Evolutionary conservation across 2,797 vertebrate genomes (phyloP), one percentile per base, ranked within the genome.

Genomic region (Pithecia hirsuta): DNA sequence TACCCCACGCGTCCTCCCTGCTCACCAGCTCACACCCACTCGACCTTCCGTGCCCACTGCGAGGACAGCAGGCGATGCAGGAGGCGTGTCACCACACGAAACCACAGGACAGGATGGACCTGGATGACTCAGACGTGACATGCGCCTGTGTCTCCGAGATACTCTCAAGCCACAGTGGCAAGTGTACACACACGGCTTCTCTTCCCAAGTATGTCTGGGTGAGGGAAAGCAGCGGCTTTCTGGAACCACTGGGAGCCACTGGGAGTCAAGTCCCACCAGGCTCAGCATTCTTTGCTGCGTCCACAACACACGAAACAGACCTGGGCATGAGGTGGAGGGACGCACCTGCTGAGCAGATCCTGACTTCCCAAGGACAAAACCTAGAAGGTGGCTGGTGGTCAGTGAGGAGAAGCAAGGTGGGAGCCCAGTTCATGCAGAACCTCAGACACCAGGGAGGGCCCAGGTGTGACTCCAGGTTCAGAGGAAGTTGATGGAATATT

Each of bases 371-470:
- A 41, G 19, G n/a, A 14, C n/a, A 30, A 61, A 5, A 17, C 8
- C 46, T 61, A 8, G 48, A 41, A 30, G 33, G 4, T 0, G 9
- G 14, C 9, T 5, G 26, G 8, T 0, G 0, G 12, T 2, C 9
- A 1, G n/a, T 6, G 22, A 2, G 26, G 24, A 8, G 36, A 33
- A 20, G 19, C 1, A 13, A 0, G 7, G 5, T 22, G n/a, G 30
- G 52, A 20, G 12, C 36, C 76, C 6, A 26, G n/a, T 14, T 10
- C 67, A 12, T 9, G 22, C 4, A 19, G 12, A 39, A 44, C 28
- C 8, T 52, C 79, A 55, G 79, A 55, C 26, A 2, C 5, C 33
- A 13, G n/a, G 20, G 20, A 52, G 7, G 22, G 14, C 41, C 17
- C 0, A 6, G 12, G 12, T 1, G 7, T 44, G 8, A 2, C 4